Base-by-base conservation (phyloP, 2,888 invertebrate species). In the Epistrophella euchroma region DNA sequence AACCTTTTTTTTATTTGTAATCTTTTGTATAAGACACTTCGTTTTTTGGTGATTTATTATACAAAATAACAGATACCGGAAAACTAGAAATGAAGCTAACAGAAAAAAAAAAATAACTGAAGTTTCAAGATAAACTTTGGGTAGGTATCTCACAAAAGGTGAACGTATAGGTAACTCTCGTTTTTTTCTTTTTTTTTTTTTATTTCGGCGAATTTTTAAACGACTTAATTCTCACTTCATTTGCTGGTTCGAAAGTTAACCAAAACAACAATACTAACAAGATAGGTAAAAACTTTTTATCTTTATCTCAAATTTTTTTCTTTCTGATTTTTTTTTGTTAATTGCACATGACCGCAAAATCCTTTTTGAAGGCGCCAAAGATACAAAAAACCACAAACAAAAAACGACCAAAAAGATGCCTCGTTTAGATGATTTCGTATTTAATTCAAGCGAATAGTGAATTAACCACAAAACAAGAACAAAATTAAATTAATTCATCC, bases 1-100 rank as follows among this genome's bases (percentile, higher is more conserved):
- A 40, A 47, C 47, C 28, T 37, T 45, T 50, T 47, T 64, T 55
- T 43, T 40, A 52, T 60, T 62, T 28, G 9, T 25, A 9, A 73
- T 0, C 7, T 62, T 56, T 58, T 40, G 0, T 6, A 4, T 13
- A 25, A 62, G 13, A 55, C 55, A 64, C 47, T 64, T 55, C 35
- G 70, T 84, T 79, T 84, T 79, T 68, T 78, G 47, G 71, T 50
- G 74, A 84, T 84, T 84, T 75, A 75, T 75, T 72, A 75, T 60
- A 17, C 2, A 17, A 47, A 47, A 66, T 56, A 71, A 55, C 35
- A 55, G 11, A 62, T 13, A 55, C 62, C 52, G 52, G n/a, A 52
- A 56, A 40, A 73, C 28, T 15, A 43, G 15, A 40, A 47, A 64
- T 32, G 28, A 11, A 50, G 13, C 32, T 13, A 35, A 66, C 13